phyloP scores from a whole-genome alignment of 2,888 invertebrate species.

The Hecatera dysodea region DNA sequence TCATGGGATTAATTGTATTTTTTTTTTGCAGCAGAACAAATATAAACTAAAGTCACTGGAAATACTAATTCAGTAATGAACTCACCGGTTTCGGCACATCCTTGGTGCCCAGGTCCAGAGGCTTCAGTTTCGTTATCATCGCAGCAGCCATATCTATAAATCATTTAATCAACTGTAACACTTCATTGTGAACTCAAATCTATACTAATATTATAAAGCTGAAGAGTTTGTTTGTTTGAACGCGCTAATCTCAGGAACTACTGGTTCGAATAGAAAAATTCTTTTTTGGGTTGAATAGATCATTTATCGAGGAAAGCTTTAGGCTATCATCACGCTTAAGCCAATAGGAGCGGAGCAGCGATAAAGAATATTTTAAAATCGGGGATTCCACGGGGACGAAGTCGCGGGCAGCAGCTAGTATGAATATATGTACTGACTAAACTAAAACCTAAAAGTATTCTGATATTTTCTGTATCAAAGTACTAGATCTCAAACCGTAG shows the following conservation, averaged over 20 bases:
- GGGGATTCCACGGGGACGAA: too few relatives aligned
- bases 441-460: neutral
- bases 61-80: slow-evolving; percentile 18
- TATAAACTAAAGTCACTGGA: too few relatives aligned
- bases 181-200: neutral
- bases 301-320: too few relatives aligned
- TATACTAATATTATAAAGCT: too few relatives aligned
- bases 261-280: too few relatives aligned
- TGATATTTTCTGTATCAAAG: neutral
- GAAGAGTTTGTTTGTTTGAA: too few relatives aligned
- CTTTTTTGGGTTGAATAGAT: too few relatives aligned
- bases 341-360: too few relatives aligned
- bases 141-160: slow-evolving; percentile 93
- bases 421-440: neutral
- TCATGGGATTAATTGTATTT: neutral
- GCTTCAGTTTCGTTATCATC: slow-evolving; percentile 93
- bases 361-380: too few relatives aligned
- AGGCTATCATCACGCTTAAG: too few relatives aligned
- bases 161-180: neutral
- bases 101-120: slow-evolving; percentile 91
- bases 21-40: neutral
- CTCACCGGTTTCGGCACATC: slow-evolving; percentile 84
- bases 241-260: too few relatives aligned
- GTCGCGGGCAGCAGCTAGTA: too few relatives aligned
- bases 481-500: neutral